These are phyloP conservation scores for Microdon myrmicae DNA, from an alignment of 2,888 invertebrate genomes.

Conservation along the genomic window DNA sequence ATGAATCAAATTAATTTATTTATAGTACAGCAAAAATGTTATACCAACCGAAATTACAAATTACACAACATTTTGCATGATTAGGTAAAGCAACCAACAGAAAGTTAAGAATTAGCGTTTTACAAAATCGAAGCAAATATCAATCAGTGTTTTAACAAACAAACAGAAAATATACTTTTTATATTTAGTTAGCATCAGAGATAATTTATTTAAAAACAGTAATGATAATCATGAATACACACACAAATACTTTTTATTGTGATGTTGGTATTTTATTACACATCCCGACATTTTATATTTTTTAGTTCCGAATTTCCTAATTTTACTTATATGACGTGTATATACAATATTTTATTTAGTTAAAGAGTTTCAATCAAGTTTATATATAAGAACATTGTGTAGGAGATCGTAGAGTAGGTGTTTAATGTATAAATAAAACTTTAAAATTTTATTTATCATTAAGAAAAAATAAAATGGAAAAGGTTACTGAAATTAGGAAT, in stretches of 20 bases:
- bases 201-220: no score
- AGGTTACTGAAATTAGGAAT: slow-evolving; percentile 31
- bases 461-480: slow-evolving; percentile 9
- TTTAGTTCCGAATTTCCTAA: slow-evolving; percentile 11
- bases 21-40: slow-evolving; percentile 24
- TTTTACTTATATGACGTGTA: slow-evolving; percentile 23
- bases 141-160: slow-evolving; percentile 30
- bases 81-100: slow-evolving; percentile 13
- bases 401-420: slow-evolving; percentile 27
- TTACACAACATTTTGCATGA: slow-evolving; percentile 29
- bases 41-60: no score
- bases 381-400: slow-evolving; percentile 22
- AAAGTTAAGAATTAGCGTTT: not conserved
- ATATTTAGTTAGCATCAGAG: no score
- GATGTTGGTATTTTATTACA: slow-evolving; percentile 29
- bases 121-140: slow-evolving; percentile 23
- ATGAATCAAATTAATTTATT: slow-evolving; percentile 45
- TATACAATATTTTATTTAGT: slow-evolving; percentile 32
- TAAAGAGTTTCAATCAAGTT: slow-evolving; percentile 19
- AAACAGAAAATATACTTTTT: no score
- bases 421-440: slow-evolving; percentile 36
- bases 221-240: no score
- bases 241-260: slow-evolving; percentile 39
- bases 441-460: slow-evolving; percentile 38
- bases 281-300: slow-evolving; percentile 12